Conservation (phyloP, 1,140 invertebrate species). For the Propsilocerus akamusi region DNA sequence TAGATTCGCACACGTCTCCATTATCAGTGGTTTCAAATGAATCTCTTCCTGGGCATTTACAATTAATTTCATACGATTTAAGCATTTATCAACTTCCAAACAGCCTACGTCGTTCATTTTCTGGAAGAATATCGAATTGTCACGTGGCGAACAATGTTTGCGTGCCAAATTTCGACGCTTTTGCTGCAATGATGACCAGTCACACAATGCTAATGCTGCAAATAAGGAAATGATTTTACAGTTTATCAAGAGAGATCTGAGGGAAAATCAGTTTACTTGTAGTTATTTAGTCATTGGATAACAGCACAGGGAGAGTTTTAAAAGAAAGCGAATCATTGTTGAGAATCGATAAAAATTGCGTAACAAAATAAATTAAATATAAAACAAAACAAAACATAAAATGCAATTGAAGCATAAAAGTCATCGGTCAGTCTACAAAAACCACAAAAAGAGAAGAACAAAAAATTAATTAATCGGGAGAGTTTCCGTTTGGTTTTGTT, state of each 20-base stretch:
- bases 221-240: conserved; percentile 25
- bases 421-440: too few species aligned
- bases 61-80: conserved; percentile 26
- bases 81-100: conserved; percentile 23
- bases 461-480: too few species aligned
- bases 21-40: conserved; percentile 40
- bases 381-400: neutral
- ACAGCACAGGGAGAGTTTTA: too few species aligned
- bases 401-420: too few species aligned
- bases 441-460: too few species aligned
- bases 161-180: conserved; percentile 54
- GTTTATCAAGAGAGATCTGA: too few species aligned
- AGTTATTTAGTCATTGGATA: too few species aligned
- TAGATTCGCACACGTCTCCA: conserved; percentile 59
- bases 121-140: conserved; percentile 46
- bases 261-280: too few species aligned
- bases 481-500: too few species aligned
- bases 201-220: conserved; percentile 66
- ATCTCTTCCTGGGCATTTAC: conserved; percentile 21
- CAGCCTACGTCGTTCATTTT: conserved; percentile 41
- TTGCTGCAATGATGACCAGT: conserved; percentile 69
- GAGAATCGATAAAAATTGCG: too few species aligned
- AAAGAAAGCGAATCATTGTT: too few species aligned
- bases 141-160: conserved; percentile 54
- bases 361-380: too few species aligned